Percentiles rank a stretch among this genome's conserved stretches.
These are phyloP conservation scores for Protobothrops mucrosquamatus DNA, from an alignment of 2,113 vertebrate species.

Conservation along the genomic window DNA sequence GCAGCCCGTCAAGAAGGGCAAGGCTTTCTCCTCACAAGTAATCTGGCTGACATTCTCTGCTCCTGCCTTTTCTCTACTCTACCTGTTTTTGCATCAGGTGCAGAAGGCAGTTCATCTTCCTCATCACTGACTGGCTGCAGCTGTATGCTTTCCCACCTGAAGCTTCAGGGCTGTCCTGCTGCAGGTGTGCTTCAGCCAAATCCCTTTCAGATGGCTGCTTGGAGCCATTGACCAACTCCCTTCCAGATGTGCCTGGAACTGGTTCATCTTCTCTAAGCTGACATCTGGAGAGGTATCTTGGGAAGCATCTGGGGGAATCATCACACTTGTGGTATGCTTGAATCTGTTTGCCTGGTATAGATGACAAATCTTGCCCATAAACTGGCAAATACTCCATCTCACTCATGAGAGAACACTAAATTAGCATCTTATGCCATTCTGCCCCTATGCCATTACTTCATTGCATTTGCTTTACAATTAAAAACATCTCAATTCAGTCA, in stretches of 20 bases:
- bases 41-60: too few species aligned
- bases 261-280: background rate
- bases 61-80: background rate
- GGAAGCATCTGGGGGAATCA: fast-evolving
- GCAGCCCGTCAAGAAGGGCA: background rate
- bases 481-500: background rate
- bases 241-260: background rate
- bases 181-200: background rate
- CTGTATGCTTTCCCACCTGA: background rate
- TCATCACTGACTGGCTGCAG: background rate
- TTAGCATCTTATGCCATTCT: background rate
- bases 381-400: background rate
- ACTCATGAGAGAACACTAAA: background rate
- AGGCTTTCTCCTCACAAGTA: too few species aligned
- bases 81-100: background rate
- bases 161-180: background rate
- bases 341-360: background rate
- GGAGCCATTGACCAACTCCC: background rate
- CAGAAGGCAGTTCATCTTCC: background rate
- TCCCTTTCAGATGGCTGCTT: background rate
- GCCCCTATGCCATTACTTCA: background rate
- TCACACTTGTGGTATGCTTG: background rate
- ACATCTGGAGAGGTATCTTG: background rate
- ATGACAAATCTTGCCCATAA: background rate
- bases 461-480: background rate